A percentile compares a stretch with the other conserved stretches of the same genome.
Conservation (phyloP, 2,888 invertebrate genomes). For the Lepidocyrtinus sp. region DNA sequence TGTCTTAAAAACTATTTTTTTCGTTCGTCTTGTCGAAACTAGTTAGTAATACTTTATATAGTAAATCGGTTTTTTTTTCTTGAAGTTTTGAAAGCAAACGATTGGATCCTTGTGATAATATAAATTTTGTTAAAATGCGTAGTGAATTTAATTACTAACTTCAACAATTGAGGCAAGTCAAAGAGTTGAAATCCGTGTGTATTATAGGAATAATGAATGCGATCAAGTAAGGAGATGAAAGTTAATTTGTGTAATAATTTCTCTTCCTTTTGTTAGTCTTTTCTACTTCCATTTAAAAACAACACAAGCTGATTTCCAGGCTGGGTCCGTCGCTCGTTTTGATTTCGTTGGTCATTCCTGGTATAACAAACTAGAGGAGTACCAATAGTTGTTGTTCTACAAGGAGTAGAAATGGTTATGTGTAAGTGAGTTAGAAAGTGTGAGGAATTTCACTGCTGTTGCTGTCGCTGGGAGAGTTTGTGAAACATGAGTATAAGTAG, state of each 20-base stretch:
- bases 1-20: not conserved
- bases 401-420: slow-evolving; percentile 33
- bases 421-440: slow-evolving; percentile 37
- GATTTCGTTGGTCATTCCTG: slow-evolving; percentile 39
- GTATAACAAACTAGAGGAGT: slow-evolving; percentile 43
- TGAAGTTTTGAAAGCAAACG: slow-evolving; percentile 26
- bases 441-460: slow-evolving; percentile 53
- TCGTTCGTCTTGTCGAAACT: slow-evolving; percentile 6
- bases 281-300: slow-evolving; percentile 29
- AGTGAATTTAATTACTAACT: slow-evolving; percentile 3
- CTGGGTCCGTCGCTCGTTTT: slow-evolving; percentile 48
- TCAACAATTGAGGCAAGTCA: not conserved
- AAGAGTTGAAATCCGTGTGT: not conserved
- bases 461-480: slow-evolving; percentile 28
- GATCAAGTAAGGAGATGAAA: slow-evolving; percentile 1
- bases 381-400: slow-evolving; percentile 40
- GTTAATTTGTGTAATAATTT: slow-evolving; percentile 41
- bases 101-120: slow-evolving; percentile 36
- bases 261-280: slow-evolving; percentile 19
- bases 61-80: not conserved
- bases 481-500: slow-evolving; percentile 19
- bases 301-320: slow-evolving; percentile 53
- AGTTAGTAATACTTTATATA: not conserved
- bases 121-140: slow-evolving; percentile 6
- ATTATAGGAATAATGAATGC: not conserved